phyloP scores from a whole-genome alignment of 2,888 invertebrate genomes.

The Sinohyriopsis cumingii region DNA sequence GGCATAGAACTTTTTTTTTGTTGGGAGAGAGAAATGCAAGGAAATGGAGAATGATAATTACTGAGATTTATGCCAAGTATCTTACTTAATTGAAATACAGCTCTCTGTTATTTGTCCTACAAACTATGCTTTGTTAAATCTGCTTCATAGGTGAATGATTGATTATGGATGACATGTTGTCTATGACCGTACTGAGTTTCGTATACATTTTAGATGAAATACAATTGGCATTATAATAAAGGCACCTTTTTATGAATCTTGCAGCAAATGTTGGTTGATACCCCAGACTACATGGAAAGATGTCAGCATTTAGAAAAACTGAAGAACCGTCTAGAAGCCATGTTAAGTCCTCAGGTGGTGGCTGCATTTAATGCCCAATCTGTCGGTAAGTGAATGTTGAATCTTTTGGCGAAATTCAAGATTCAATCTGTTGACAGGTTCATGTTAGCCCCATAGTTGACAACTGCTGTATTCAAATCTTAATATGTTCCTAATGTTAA shows the following conservation, averaged over 20 bases:
- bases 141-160: no score
- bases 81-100: no score
- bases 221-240: no score
- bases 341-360: slow-evolving; percentile 89
- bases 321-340: slow-evolving; percentile 92
- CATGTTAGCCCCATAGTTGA: not conserved
- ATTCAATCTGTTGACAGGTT: not conserved
- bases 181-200: no score
- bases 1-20: no score
- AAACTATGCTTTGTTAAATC: no score
- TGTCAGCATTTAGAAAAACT: slow-evolving; percentile 86
- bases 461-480: not conserved
- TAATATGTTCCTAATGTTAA: not conserved
- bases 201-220: no score
- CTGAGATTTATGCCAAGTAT: no score
- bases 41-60: no score
- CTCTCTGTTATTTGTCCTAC: no score
- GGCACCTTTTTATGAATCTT: slow-evolving; percentile 12
- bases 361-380: slow-evolving; percentile 86
- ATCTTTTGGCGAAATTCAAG: not conserved
- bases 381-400: slow-evolving; percentile 74
- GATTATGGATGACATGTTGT: no score
- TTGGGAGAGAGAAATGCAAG: no score
- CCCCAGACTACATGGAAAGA: slow-evolving; percentile 73
- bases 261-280: slow-evolving; percentile 77